A percentile compares a stretch with the other conserved stretches of the same genome.
Evolutionary conservation across 2,888 invertebrate species (phyloP).

Genomic region (Caradrina kadenii): DNA sequence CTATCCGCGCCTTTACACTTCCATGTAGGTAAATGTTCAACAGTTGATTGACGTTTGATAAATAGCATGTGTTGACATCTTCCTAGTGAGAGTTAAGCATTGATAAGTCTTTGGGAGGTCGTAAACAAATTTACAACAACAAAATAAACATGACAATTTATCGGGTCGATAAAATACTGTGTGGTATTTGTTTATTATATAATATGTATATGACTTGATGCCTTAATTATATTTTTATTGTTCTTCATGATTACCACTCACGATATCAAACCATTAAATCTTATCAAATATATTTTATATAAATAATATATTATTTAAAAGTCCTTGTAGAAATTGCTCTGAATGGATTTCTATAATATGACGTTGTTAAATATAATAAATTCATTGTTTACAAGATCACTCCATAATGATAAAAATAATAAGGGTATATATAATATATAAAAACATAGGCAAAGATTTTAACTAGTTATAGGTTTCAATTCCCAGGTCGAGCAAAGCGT

Average conservation of each 20-base stretch:
- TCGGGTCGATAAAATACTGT: conserved; percentile 58
- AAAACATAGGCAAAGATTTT: no score
- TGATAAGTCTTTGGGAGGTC: conserved; percentile 80
- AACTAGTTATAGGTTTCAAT: no score
- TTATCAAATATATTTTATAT: conserved; percentile 50
- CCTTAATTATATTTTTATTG: conserved; percentile 51
- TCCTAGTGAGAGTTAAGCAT: conserved; percentile 75
- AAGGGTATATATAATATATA: no score
- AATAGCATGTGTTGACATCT: conserved; percentile 81
- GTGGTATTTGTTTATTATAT: conserved; percentile 44
- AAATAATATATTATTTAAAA: conserved; percentile 39
- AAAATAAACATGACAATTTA: conserved; percentile 67
- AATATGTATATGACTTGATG: conserved; percentile 32
- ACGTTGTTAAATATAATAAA: conserved; percentile 54
- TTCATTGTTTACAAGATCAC: conserved; percentile 57
- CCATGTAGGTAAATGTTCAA: conserved; percentile 67
- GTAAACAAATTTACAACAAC: conserved; percentile 71
- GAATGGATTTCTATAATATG: conserved; percentile 50
- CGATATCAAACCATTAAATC: conserved; percentile 29
- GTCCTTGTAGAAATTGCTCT: conserved; percentile 33
- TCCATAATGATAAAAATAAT: conserved; percentile 32
- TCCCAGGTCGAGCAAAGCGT: no score
- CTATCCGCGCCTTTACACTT: conserved; percentile 62
- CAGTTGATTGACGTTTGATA: conserved; percentile 82
- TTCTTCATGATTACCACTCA: conserved; percentile 27